A percentile compares a stretch with the other conserved stretches of the same genome.
Conservation (phyloP, 2,888 invertebrate genomes). For the Mystacides longicornis region DNA sequence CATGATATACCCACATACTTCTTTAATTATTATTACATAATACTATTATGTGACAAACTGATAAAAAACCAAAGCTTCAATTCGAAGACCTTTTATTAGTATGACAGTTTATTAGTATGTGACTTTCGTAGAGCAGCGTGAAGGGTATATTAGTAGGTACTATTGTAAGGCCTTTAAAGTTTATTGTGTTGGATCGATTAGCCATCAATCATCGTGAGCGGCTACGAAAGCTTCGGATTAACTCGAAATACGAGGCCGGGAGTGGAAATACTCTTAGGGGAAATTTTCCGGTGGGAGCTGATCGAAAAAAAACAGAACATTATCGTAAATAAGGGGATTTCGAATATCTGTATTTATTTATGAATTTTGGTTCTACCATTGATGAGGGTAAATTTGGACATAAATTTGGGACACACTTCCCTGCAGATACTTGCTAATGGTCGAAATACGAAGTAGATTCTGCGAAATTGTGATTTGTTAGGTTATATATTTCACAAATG, state of each 20-base stretch:
- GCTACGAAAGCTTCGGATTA: conserved; percentile 13
- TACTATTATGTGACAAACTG: too few relatives aligned
- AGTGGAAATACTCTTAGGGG: conserved; percentile 2
- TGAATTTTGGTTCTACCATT: conserved; percentile 3
- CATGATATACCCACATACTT: too few relatives aligned
- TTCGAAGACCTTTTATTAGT: too few relatives aligned
- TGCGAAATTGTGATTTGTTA: not conserved
- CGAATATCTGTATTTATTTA: conserved; percentile 6
- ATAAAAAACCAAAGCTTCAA: too few relatives aligned
- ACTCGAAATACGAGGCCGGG: conserved; percentile 8
- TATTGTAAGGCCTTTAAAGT: conserved; percentile 13
- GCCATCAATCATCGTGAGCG: conserved; percentile 15
- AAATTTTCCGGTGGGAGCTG: conserved; percentile 6
- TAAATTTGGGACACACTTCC: conserved; percentile 1
- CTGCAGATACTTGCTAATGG: not conserved
- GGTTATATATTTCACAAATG: too few relatives aligned
- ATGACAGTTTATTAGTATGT: too few relatives aligned
- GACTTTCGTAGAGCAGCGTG: too few relatives aligned
- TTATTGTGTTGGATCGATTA: conserved; percentile 13
- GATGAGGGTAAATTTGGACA: conserved; percentile 1
- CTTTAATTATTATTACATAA: too few relatives aligned
- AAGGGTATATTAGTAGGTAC: too few relatives aligned
- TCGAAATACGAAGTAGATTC: not conserved
- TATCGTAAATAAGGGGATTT: conserved; percentile 8
- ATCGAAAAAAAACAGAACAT: conserved; percentile 4